These are phyloP conservation scores for Dryobota labecula DNA, from an alignment of 2,888 invertebrate genomes.

Conservation along the genomic window DNA sequence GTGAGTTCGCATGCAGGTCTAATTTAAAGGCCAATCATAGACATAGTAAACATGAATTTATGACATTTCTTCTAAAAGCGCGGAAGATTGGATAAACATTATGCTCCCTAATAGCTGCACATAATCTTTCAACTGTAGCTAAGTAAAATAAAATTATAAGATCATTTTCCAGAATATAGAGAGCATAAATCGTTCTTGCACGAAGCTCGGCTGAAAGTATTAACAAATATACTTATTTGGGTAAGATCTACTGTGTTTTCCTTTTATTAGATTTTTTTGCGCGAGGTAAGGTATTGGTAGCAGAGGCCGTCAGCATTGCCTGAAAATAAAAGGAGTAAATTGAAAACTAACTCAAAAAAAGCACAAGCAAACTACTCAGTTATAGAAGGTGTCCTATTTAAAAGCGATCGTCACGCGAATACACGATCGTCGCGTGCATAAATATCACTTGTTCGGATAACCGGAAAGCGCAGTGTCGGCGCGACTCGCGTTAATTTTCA, in stretches of 20 bases:
- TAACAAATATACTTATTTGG: conserved; percentile 64
- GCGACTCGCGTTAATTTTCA: too few species aligned
- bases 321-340: conserved; percentile 89
- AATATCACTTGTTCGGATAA: too few species aligned
- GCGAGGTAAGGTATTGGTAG: conserved; percentile 94
- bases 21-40: conserved; percentile 33
- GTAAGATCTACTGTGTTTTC: conserved; percentile 89
- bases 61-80: conserved; percentile 41
- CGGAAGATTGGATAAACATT: conserved; percentile 43
- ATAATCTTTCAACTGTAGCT: conserved; percentile 31
- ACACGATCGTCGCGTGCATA: too few species aligned
- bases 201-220: conserved; percentile 46
- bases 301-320: conserved; percentile 92
- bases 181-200: conserved; percentile 56
- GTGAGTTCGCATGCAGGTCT: conserved; percentile 48
- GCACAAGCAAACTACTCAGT: conserved; percentile 74
- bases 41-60: conserved; percentile 25
- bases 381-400: too few species aligned
- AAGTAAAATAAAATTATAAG: conserved; percentile 19
- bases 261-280: conserved; percentile 94
- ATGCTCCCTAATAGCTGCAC: conserved; percentile 53
- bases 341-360: conserved; percentile 83
- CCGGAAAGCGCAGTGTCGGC: too few species aligned
- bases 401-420: too few species aligned
- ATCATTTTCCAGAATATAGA: conserved; percentile 48